Percentiles rank a stretch among this genome's conserved stretches.
These are phyloP conservation scores for Drosophila quadrilineata DNA, from an alignment of 1,140 invertebrate genomes.

Conservation along the genomic window DNA sequence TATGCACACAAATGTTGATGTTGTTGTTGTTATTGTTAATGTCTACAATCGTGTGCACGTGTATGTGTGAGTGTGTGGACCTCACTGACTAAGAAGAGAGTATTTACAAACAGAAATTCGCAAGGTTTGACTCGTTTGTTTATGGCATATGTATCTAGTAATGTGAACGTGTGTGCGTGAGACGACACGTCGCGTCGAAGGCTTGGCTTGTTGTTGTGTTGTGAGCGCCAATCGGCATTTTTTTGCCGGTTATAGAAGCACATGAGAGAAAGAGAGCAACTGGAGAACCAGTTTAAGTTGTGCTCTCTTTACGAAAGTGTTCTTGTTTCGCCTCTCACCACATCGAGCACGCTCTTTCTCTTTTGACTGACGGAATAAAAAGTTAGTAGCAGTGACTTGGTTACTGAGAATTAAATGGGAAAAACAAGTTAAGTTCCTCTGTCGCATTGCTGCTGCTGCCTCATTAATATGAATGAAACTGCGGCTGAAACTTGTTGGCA, in stretches of 20 bases:
- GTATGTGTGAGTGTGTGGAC: neutral
- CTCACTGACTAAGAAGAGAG: neutral
- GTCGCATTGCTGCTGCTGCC: neutral
- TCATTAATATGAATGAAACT: constrained; percentile 69
- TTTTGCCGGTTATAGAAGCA: constrained; percentile 39
- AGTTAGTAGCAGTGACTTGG: constrained; percentile 8
- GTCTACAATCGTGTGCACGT: constrained; percentile 1
- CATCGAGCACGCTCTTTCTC: neutral
- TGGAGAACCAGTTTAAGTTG: constrained; percentile 31
- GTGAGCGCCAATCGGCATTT: constrained; percentile 7
- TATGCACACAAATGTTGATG: neutral
- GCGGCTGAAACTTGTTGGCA: constrained; percentile 19
- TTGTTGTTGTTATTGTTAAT: neutral
- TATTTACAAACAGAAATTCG: constrained; percentile 6
- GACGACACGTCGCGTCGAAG: constrained; percentile 1
- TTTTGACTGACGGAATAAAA: constrained; percentile 23
- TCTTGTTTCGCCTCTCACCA: neutral
- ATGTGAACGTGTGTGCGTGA: neutral
- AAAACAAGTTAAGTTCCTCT: neutral
- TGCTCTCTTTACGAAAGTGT: neutral
- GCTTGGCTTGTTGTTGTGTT: constrained; percentile 14
- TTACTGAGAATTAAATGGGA: constrained; percentile 5
- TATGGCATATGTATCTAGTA: constrained; percentile 28
- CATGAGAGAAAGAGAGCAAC: constrained; percentile 20
- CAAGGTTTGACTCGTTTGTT: constrained; percentile 30